A percentile compares a stretch with the other conserved stretches of the same genome.
Evolutionary conservation across 2,113 vertebrate genomes (phyloP).

Genomic region (Bothrops jararaca): DNA sequence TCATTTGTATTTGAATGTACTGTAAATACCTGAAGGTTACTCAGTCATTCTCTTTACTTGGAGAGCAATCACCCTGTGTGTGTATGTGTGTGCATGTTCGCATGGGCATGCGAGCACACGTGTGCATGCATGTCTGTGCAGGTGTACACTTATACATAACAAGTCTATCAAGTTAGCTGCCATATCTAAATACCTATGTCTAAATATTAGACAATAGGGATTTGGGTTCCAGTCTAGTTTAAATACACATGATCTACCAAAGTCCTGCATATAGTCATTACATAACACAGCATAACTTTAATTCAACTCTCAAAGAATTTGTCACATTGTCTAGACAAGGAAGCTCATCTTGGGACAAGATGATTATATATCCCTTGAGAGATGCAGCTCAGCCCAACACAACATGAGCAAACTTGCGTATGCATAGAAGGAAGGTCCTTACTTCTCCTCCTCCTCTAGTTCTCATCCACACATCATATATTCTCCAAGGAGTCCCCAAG

Average conservation of each 20-base stretch:
- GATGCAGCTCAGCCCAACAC: background rate
- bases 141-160: background rate
- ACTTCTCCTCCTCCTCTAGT: background rate
- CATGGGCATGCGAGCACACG: rapidly evolving
- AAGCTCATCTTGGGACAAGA: background rate
- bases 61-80: background rate
- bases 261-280: background rate
- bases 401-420: background rate
- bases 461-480: background rate
- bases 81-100: background rate
- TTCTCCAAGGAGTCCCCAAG: background rate
- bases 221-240: background rate
- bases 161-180: background rate
- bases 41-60: background rate
- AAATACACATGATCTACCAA: background rate
- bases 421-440: background rate
- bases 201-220: background rate
- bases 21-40: background rate
- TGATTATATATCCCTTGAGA: background rate
- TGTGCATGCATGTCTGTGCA: background rate
- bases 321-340: background rate
- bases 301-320: background rate
- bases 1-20: background rate
- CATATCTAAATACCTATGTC: background rate
- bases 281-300: background rate